Conservation (phyloP, 2,797 vertebrate genomes). For the Karalla daura region DNA sequence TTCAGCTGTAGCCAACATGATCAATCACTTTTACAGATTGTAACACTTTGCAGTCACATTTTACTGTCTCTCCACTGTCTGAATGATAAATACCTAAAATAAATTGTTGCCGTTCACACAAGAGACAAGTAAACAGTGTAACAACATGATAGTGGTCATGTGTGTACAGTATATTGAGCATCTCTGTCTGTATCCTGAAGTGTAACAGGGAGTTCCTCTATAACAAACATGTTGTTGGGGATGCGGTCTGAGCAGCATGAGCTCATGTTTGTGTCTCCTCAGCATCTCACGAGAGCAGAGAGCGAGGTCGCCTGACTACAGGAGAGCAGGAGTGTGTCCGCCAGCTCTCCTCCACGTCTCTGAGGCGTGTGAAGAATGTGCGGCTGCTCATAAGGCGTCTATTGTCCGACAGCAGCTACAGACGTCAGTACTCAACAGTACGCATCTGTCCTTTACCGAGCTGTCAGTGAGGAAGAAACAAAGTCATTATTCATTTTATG, state of each 20-base stretch:
- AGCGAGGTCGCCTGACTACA: slow-evolving; percentile 34
- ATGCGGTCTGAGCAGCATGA: neutral
- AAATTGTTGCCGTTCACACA: no score
- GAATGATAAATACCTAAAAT: no score
- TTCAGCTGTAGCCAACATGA: no score
- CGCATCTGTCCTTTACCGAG: slow-evolving; percentile 9
- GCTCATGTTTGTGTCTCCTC: neutral
- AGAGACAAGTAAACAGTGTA: neutral
- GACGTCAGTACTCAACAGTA: slow-evolving; percentile 50
- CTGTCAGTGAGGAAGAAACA: slow-evolving; percentile 3
- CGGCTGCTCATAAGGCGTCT: slow-evolving; percentile 45
- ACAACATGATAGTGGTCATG: no score
- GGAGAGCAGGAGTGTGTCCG: slow-evolving; percentile 24
- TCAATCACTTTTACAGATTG: no score
- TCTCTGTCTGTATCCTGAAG: no score
- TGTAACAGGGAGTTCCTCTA: no score
- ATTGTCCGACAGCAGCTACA: slow-evolving; percentile 49
- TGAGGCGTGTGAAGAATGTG: slow-evolving; percentile 57
- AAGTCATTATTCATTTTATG: neutral
- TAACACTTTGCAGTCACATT: no score
- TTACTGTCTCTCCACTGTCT: no score
- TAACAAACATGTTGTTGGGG: neutral
- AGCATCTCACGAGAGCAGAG: slow-evolving; percentile 19
- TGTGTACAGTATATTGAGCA: no score
- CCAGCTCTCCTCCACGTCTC: slow-evolving; percentile 41